phyloP scores from a whole-genome alignment of 2,113 vertebrate genomes.

The Passer montanus region DNA sequence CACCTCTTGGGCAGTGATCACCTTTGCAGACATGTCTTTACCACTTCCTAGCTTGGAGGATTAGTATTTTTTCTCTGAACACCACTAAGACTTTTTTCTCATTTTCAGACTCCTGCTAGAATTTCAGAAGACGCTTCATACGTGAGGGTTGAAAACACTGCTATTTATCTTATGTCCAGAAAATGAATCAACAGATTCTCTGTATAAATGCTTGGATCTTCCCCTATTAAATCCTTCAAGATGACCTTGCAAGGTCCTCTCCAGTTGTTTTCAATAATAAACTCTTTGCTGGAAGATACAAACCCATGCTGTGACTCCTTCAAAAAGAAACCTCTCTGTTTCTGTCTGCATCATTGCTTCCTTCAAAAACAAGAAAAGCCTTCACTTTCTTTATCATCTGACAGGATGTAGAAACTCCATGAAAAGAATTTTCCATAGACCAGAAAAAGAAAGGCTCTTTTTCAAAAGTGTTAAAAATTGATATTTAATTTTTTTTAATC shows the following conservation, averaged over 20 bases:
- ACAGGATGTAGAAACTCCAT: neutral
- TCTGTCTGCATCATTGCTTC: neutral
- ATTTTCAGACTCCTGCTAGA: neutral
- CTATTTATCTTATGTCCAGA: neutral
- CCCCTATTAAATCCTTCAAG: neutral
- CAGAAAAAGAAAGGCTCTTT: neutral
- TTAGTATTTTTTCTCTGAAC: neutral
- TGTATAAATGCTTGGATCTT: neutral
- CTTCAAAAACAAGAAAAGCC: neutral
- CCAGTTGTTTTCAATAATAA: slow-evolving; percentile 19
- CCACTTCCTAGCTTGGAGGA: neutral
- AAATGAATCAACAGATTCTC: neutral
- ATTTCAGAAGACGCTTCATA: neutral
- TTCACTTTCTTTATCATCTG: neutral
- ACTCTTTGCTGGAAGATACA: neutral
- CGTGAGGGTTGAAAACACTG: neutral
- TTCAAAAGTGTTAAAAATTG: neutral
- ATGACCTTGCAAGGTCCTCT: slow-evolving; percentile 18
- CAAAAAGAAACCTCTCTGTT: neutral
- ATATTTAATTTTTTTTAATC: neutral
- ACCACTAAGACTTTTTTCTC: neutral
- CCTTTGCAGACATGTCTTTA: neutral
- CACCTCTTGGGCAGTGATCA: neutral
- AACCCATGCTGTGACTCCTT: neutral
- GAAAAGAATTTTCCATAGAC: neutral